These are phyloP conservation scores for Bolinopsis microptera DNA, from an alignment of 37 sponge, comb jelly and placozoan genomes.

Conservation along the genomic window DNA sequence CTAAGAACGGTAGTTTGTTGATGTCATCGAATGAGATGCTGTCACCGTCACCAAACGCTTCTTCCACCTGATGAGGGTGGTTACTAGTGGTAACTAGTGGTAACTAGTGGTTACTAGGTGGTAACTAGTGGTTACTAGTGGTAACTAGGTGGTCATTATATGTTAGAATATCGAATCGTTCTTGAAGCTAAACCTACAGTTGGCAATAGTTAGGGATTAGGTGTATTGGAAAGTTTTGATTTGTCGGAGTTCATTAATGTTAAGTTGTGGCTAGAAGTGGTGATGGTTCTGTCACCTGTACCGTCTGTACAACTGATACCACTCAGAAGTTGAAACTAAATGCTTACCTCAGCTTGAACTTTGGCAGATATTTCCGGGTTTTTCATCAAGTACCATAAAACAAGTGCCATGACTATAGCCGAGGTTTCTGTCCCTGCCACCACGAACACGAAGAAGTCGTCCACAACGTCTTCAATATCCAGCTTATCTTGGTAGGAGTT, in stretches of 20 bases:
- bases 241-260: no score
- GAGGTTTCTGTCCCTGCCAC: not conserved
- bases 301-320: no score
- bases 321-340: not conserved
- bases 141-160: no score
- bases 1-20: not conserved
- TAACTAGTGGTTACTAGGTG: no score
- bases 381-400: not conserved
- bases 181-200: no score
- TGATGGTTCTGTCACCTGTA: no score
- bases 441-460: not conserved
- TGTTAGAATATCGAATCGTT: no score
- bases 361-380: not conserved
- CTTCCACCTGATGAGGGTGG: conserved; percentile 5
- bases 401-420: not conserved
- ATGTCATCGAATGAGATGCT: not conserved
- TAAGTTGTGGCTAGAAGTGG: no score
- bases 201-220: no score
- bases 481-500: not conserved
- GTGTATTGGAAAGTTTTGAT: no score
- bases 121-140: no score
- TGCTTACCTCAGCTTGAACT: not conserved
- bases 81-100: no score
- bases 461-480: conserved; percentile 4
- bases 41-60: not conserved